phyloP scores from a whole-genome alignment of 1,140 invertebrate species.

The Achatina immaculata region DNA sequence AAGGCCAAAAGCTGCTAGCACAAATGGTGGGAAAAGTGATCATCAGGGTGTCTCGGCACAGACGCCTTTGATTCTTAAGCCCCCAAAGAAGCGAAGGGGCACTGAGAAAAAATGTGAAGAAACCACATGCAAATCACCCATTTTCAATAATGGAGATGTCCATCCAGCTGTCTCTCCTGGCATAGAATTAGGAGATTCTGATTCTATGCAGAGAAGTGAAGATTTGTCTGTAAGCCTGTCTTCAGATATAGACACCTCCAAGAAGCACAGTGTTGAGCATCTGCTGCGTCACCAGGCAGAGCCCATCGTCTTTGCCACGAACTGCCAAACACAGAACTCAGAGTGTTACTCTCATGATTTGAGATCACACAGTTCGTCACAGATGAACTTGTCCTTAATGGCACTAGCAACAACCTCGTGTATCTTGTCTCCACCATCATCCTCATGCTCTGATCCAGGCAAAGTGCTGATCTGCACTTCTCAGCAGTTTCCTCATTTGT shows the following conservation, averaged over 20 bases:
- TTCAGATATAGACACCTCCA: neutral
- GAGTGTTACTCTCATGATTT: neutral
- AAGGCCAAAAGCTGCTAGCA: neutral
- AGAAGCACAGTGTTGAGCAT: constrained; percentile 24
- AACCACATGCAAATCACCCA: neutral
- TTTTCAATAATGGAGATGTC: constrained; percentile 20
- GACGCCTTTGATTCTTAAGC: constrained; percentile 12
- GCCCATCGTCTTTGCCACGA: neutral
- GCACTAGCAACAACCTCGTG: neutral
- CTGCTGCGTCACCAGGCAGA: constrained; percentile 23
- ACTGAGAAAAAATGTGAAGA: constrained; percentile 24
- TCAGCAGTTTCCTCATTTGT: neutral
- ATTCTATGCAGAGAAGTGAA: neutral
- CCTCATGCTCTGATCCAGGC: neutral
- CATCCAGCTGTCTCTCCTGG: neutral
- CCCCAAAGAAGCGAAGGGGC: constrained; percentile 35
- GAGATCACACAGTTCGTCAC: neutral
- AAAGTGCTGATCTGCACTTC: neutral
- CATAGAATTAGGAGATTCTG: neutral
- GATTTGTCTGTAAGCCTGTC: neutral
- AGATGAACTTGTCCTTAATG: neutral
- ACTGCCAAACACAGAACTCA: neutral
- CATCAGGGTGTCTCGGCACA: neutral
- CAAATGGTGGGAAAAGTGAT: neutral
- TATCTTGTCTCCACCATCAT: neutral